These are phyloP conservation scores for Machaerirhynchus nigripectus DNA, from an alignment of 2,113 vertebrate genomes.

Conservation along the genomic window DNA sequence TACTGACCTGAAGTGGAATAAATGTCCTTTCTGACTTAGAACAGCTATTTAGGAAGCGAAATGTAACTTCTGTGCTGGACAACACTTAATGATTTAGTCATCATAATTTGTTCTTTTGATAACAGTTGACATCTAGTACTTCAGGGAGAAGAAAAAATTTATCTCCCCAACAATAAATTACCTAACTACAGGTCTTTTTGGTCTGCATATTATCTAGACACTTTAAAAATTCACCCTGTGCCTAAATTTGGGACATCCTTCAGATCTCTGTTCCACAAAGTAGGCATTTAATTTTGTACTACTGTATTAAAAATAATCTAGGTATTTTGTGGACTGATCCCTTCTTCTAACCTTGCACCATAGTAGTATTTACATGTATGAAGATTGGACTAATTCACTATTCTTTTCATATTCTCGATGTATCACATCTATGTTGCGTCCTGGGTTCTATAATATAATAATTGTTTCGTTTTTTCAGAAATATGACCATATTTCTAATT, in stretches of 20 bases:
- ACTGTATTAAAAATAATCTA: neutral
- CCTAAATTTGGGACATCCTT: neutral
- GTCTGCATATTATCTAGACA: neutral
- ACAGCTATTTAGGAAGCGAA: neutral
- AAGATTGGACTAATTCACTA: neutral
- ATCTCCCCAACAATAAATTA: neutral
- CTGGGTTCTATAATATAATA: neutral
- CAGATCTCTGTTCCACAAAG: neutral
- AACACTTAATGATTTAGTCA: neutral
- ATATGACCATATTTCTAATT: neutral
- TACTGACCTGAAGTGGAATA: neutral
- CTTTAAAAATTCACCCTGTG: neutral
- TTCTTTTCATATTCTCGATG: neutral
- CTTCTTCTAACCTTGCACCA: neutral
- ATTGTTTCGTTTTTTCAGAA: neutral
- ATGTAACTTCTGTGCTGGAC: neutral
- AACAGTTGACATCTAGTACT: neutral
- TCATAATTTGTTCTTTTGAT: neutral
- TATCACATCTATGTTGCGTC: neutral
- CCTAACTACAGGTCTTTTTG: neutral
- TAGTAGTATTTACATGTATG: neutral
- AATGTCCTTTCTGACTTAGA: neutral
- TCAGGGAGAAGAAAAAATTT: neutral
- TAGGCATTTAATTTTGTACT: neutral
- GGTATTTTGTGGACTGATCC: neutral